Evolutionary conservation across 2,113 vertebrate species (phyloP).

Genomic region (Cyanocitta stelleri): DNA sequence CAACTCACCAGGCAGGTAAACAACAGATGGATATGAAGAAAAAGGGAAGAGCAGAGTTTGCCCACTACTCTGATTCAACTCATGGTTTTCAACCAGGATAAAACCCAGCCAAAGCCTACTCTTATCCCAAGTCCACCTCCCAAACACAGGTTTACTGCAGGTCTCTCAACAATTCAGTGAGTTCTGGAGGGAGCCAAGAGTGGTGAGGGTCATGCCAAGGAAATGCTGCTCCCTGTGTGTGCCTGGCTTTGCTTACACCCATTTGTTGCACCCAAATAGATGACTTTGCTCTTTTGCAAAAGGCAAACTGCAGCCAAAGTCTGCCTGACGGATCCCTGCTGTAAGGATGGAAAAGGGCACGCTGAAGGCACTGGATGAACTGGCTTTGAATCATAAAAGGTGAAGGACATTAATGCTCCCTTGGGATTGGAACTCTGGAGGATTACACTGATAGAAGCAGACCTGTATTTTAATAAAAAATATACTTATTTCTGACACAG

Average conservation of each 20-base stretch:
- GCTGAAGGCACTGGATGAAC: background rate
- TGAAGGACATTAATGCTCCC: background rate
- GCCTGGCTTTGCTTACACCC: background rate
- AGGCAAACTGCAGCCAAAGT: background rate
- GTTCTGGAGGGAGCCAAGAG: background rate
- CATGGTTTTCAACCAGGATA: background rate
- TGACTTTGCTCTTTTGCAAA: background rate
- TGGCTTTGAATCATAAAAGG: background rate
- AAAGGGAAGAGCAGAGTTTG: background rate
- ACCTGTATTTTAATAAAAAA: background rate
- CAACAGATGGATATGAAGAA: background rate
- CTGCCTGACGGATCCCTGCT: background rate
- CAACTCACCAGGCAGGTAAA: background rate
- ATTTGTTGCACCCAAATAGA: background rate
- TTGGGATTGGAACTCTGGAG: background rate
- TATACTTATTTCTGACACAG: background rate
- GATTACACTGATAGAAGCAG: background rate
- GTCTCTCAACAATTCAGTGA: background rate
- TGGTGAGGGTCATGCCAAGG: background rate
- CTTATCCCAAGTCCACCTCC: background rate
- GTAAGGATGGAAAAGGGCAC: background rate
- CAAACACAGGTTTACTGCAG: background rate
- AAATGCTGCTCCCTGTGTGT: background rate
- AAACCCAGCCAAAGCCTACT: background rate
- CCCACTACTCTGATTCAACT: background rate